These are phyloP conservation scores for Halocynthia aurantium DNA, from an alignment of 23 tunicate species.

Conservation along the genomic window DNA sequence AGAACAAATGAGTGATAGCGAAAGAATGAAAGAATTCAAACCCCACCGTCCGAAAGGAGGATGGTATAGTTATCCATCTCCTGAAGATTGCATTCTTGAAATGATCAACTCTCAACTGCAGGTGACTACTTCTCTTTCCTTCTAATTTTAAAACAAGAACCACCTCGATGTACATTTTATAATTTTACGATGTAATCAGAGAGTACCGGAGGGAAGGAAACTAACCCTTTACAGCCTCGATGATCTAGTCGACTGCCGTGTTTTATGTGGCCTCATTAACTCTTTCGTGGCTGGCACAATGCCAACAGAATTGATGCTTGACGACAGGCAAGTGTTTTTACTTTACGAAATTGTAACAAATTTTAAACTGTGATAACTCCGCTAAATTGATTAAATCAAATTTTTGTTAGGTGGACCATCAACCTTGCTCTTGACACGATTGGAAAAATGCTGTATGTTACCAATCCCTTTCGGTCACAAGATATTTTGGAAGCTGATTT, in stretches of 20 bases:
- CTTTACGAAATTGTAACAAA: neutral
- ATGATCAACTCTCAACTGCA: constrained; percentile 85
- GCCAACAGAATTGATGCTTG: constrained; percentile 79
- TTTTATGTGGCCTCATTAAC: constrained; percentile 75
- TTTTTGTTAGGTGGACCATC: constrained; percentile 63
- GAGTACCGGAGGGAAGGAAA: constrained; percentile 79
- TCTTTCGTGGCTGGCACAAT: constrained; percentile 82
- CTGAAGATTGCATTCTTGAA: constrained; percentile 77
- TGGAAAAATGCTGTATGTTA: constrained; percentile 63
- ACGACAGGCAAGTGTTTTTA: constrained; percentile 46
- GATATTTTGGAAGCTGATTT: constrained; percentile 82
- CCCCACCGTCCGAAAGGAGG: constrained; percentile 64
- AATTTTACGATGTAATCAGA: constrained; percentile 2
- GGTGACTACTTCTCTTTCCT: constrained; percentile 16
- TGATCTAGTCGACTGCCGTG: constrained; percentile 76
- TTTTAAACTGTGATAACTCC: neutral
- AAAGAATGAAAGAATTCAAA: constrained; percentile 58
- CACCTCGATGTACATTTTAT: no score
- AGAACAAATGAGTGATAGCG: constrained; percentile 26
- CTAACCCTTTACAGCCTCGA: constrained; percentile 63
- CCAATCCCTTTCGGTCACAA: constrained; percentile 70
- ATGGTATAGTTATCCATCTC: constrained; percentile 85
- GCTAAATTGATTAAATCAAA: neutral
- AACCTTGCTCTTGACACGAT: constrained; percentile 54
- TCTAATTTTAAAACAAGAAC: neutral